Base-by-base conservation (phyloP, 2,888 invertebrate species). In the Amorpha juglandis region DNA sequence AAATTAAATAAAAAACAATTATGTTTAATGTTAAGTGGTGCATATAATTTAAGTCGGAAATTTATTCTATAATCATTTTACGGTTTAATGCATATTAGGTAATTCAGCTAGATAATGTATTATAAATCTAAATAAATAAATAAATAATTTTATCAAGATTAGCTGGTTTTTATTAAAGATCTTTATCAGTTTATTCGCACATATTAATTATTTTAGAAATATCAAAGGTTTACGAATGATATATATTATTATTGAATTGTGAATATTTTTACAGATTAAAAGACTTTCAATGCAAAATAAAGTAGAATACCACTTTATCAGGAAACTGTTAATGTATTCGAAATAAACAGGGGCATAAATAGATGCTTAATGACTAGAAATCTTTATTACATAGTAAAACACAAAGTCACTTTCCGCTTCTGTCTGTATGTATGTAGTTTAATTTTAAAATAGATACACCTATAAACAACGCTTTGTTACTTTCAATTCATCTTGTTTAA, bases 251-350 rank as follows among this genome's bases (percentile, higher is more conserved):
- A 42, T 58, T 8, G 1, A 14, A 12, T 12, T 19, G 0, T 19
- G 42, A 58, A 58, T 58, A 58, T 42, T 42, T 58, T 42, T 42
- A 38, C 53, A 58, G 16, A 58, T 58, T 58, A 58, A 21, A 14
- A 19, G 19, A 38, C 19, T 58, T 58, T 58, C 11, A 58, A 58
- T 58, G 58, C 19, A 19, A 58, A 58, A 19, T 21, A 16, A 42
- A 6, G 6, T 1, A 1, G 19, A 19, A 27, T 27, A 27, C 19
- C 3, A 4, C 12, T 38, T 11, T 19, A 19, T 38, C 19, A 19
- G 42, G 58, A 38, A 58, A 58, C 19, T 58, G n/a, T 0, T 53
- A 38, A 42, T 12, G 11, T 55, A 38, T 19, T 19, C 11, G 11
- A 9, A 38, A 38, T 16, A 19, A 55, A n/a, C 16, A 38, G 7